These are phyloP conservation scores for Kryptolebias marmoratus DNA, from an alignment of 2,113 vertebrate species.

Conservation along the genomic window DNA sequence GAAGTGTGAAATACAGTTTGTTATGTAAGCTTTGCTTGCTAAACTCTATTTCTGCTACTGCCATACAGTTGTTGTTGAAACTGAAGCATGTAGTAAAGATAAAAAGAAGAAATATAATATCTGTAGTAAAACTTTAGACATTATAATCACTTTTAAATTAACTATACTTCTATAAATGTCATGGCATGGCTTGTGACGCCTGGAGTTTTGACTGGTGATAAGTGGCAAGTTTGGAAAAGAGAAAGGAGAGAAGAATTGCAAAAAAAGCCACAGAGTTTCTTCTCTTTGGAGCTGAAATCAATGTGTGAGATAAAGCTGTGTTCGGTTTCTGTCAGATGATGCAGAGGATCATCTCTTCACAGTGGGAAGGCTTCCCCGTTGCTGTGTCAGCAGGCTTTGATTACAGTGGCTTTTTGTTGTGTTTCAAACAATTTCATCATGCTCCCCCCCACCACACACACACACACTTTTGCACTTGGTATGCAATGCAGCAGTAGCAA, in stretches of 20 bases:
- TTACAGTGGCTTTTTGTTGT: conserved; percentile 77
- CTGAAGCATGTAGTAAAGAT: too few species aligned
- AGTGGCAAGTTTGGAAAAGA: conserved; percentile 5
- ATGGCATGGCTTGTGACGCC: neutral
- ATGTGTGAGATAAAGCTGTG: conserved; percentile 64
- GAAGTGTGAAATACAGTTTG: neutral
- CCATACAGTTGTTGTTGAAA: neutral
- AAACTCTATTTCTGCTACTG: neutral
- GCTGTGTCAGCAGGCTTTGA: conserved; percentile 80
- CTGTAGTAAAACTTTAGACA: too few species aligned
- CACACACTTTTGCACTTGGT: conserved; percentile 70
- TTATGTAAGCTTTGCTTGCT: neutral
- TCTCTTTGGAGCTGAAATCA: conserved; percentile 58
- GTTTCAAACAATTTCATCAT: conserved; percentile 86
- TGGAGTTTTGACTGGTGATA: conserved; percentile 17
- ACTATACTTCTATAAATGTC: too few species aligned
- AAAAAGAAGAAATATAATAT: too few species aligned
- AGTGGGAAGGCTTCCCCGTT: conserved; percentile 63
- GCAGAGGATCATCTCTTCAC: conserved; percentile 74
- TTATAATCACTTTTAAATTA: too few species aligned
- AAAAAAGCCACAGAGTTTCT: conserved; percentile 37
- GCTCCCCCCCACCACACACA: conserved; percentile 28
- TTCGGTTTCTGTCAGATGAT: conserved; percentile 75
- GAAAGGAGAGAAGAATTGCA: conserved; percentile 1
- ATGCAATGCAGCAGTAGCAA: conserved; percentile 79